Conservation (phyloP, 2,797 vertebrate species). For the Xenopus petersii region DNA sequence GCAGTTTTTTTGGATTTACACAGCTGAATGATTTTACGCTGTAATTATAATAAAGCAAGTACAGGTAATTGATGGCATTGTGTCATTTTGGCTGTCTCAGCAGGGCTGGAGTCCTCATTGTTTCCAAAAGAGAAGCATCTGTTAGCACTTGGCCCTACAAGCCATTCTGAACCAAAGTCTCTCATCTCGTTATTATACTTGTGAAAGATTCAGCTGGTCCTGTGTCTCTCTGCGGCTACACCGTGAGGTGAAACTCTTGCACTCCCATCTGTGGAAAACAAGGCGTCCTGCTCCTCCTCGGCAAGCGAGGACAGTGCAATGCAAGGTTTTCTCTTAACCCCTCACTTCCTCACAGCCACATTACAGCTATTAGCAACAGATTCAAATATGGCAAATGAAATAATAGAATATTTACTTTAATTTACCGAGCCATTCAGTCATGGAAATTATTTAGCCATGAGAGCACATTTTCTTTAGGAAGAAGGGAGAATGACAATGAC, state of each 20-base stretch:
- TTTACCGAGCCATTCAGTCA: no score
- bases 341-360: no score
- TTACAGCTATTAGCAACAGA: no score
- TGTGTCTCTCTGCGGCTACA: conserved; percentile 8
- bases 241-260: background rate
- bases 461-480: no score
- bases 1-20: background rate
- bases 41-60: conserved; percentile 7
- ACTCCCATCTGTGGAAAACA: conserved; percentile 11
- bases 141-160: conserved; percentile 52
- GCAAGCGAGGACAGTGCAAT: no score
- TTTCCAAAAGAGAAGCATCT: conserved; percentile 56
- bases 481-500: no score
- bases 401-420: no score
- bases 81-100: conserved; percentile 1
- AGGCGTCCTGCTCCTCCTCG: background rate
- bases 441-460: no score
- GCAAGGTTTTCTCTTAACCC: background rate
- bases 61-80: conserved; percentile 7
- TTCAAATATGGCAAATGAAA: no score
- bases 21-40: background rate
- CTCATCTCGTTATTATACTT: conserved; percentile 24
- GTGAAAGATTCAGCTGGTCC: conserved; percentile 28
- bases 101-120: conserved; percentile 39
- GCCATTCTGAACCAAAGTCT: conserved; percentile 32